A percentile compares a stretch with the other conserved stretches of the same genome.
phyloP scores from a whole-genome alignment of 2,888 invertebrate species.

The Hyposoter didymator region DNA sequence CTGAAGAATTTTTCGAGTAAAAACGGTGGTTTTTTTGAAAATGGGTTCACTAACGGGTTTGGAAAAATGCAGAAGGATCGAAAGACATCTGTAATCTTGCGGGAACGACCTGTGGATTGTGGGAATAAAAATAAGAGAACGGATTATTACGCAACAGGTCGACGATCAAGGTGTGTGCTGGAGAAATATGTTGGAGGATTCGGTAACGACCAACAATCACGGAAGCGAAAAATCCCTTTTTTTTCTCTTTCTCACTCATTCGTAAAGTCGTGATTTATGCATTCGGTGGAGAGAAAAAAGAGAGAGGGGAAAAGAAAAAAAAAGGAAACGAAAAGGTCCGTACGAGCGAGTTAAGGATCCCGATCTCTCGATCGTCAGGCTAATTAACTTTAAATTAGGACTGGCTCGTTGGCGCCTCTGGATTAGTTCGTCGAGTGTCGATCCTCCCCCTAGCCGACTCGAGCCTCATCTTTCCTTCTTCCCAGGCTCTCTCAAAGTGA shows the following conservation, averaged over 20 bases:
- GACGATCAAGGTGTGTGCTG: conserved; percentile 37
- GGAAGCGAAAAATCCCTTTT: conserved; percentile 47
- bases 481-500: conserved; percentile 1
- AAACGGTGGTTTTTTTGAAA: neutral
- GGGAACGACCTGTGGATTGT: neutral
- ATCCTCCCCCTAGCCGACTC: neutral
- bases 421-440: conserved; percentile 60
- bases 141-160: conserved; percentile 57
- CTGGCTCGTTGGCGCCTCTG: conserved; percentile 58
- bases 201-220: conserved; percentile 64
- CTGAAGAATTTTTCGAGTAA: neutral
- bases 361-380: conserved; percentile 64
- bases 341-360: conserved; percentile 39
- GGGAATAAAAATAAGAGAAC: neutral
- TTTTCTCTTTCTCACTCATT: conserved; percentile 35
- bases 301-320: conserved; percentile 20
- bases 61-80: neutral
- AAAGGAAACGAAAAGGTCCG: neutral
- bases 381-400: conserved; percentile 68
- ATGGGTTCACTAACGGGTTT: neutral
- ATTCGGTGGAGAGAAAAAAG: conserved; percentile 24
- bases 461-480: neutral
- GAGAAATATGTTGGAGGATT: conserved; percentile 50
- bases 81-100: neutral
- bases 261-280: conserved; percentile 64